Percentiles rank a stretch among this genome's conserved stretches.
Evolutionary conservation across 2,888 invertebrate genomes (phyloP).

Genomic region (Hyposoter didymator): DNA sequence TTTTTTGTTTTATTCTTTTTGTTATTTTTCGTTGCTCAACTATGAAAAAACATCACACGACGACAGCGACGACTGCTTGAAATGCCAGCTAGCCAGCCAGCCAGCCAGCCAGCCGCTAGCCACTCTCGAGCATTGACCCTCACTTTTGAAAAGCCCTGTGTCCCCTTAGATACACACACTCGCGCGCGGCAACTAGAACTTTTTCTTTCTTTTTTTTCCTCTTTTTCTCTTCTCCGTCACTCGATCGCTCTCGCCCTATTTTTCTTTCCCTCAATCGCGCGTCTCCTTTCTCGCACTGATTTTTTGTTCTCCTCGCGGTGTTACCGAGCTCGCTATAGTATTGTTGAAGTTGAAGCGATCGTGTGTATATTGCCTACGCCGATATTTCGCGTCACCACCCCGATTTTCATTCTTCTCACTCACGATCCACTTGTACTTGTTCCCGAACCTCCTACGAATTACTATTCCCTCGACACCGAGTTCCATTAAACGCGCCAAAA

Average conservation of each 20-base stretch:
- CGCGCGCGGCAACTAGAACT: slow-evolving; percentile 46
- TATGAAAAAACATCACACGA: slow-evolving; percentile 68
- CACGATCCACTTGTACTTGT: slow-evolving; percentile 12
- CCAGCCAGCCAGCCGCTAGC: slow-evolving; percentile 81
- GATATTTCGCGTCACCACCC: slow-evolving; percentile 62
- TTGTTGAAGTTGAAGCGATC: background rate
- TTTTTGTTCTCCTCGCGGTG: slow-evolving; percentile 31
- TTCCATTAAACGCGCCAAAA: slow-evolving; percentile 51
- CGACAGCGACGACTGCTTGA: slow-evolving; percentile 48
- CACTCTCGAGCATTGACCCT: slow-evolving; percentile 84
- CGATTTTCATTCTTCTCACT: slow-evolving; percentile 44
- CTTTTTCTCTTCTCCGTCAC: slow-evolving; percentile 15
- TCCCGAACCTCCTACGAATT: slow-evolving; percentile 18
- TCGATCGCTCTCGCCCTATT: slow-evolving; percentile 35
- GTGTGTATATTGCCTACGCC: slow-evolving; percentile 43
- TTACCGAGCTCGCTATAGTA: slow-evolving; percentile 24
- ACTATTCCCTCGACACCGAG: slow-evolving; percentile 22
- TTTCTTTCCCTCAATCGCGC: slow-evolving; percentile 26
- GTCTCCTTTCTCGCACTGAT: slow-evolving; percentile 16
- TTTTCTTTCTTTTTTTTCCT: slow-evolving; percentile 28
- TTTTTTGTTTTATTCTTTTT: slow-evolving; percentile 11
- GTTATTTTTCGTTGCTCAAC: slow-evolving; percentile 72
- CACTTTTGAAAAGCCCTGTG: slow-evolving; percentile 85
- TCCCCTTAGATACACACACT: slow-evolving; percentile 66
- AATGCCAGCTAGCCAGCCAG: slow-evolving; percentile 64